phyloP scores from a whole-genome alignment of 2,888 invertebrate genomes.

The Parapristionchus giblindavisi region DNA sequence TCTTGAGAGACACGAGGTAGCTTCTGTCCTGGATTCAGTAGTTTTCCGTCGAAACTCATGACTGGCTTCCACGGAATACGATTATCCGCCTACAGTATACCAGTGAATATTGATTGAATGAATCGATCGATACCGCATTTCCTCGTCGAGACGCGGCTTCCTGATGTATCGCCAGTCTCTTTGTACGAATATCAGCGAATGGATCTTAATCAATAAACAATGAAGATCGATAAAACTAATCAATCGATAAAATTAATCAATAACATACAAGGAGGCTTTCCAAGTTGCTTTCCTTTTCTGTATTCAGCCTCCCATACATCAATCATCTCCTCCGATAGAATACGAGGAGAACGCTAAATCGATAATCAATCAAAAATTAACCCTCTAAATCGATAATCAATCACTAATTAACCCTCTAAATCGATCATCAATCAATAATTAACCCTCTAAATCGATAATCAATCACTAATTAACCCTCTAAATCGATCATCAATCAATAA shows the following conservation, averaged over 20 bases:
- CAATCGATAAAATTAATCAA: neutral
- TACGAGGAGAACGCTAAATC: neutral
- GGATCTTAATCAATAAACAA: too few relatives aligned
- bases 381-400: neutral
- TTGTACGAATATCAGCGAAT: too few relatives aligned
- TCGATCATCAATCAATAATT: neutral
- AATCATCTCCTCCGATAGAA: slow-evolving; percentile 21
- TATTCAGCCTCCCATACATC: slow-evolving; percentile 16
- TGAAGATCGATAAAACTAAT: too few relatives aligned
- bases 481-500: too few relatives aligned
- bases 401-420: neutral
- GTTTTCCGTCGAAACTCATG: slow-evolving; percentile 2
- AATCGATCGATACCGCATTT: neutral
- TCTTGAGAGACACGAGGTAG: slow-evolving; percentile 16
- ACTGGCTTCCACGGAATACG: slow-evolving; percentile 17
- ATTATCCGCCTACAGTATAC: neutral
- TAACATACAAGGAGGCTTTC: neutral
- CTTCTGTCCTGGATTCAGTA: slow-evolving; percentile 14
- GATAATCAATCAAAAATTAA: too few relatives aligned
- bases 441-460: neutral
- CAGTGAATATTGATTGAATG: neutral
- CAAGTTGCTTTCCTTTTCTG: neutral
- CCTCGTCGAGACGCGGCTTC: neutral
- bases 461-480: neutral
- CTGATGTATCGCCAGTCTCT: neutral